A percentile compares a stretch with the other conserved stretches of the same genome.
phyloP scores from a whole-genome alignment of 53 echinoderm and acorn worm genomes.

The Arbacia lixula region DNA sequence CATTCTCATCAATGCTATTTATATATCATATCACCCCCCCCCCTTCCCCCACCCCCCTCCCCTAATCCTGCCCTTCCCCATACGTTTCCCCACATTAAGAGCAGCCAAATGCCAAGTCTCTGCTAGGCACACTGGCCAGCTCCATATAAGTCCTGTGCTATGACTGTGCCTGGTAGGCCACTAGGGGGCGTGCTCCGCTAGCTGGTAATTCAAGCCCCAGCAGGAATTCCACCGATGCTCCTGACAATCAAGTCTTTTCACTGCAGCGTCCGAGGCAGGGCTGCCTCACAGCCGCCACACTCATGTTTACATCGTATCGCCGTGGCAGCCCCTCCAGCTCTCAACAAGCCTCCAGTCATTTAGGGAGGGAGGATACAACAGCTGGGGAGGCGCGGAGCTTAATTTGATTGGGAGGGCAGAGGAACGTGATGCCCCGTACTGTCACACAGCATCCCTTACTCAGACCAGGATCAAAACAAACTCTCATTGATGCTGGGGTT shows the following conservation, averaged over 20 bases:
- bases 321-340: too few species aligned
- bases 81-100: neutral
- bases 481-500: too few species aligned
- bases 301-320: too few species aligned
- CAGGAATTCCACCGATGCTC: constrained; percentile 35
- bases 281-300: neutral
- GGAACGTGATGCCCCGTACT: too few species aligned
- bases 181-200: constrained; percentile 38
- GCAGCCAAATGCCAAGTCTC: constrained; percentile 42
- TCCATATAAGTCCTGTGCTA: constrained; percentile 53
- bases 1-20: constrained; percentile 17
- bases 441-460: too few species aligned
- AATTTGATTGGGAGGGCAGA: too few species aligned
- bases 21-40: constrained; percentile 13
- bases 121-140: constrained; percentile 32
- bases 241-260: constrained; percentile 36
- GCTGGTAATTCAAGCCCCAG: constrained; percentile 54
- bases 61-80: constrained; percentile 2
- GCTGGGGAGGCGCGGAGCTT: constrained; percentile 22
- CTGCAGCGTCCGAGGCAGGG: too few species aligned
- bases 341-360: constrained; percentile 23
- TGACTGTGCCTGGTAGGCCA: constrained; percentile 1
- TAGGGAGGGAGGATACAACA: constrained; percentile 12
- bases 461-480: too few species aligned
- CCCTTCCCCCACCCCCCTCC: neutral